phyloP scores from a whole-genome alignment of 1,140 invertebrate species.

The Trachelipus rathkii region DNA sequence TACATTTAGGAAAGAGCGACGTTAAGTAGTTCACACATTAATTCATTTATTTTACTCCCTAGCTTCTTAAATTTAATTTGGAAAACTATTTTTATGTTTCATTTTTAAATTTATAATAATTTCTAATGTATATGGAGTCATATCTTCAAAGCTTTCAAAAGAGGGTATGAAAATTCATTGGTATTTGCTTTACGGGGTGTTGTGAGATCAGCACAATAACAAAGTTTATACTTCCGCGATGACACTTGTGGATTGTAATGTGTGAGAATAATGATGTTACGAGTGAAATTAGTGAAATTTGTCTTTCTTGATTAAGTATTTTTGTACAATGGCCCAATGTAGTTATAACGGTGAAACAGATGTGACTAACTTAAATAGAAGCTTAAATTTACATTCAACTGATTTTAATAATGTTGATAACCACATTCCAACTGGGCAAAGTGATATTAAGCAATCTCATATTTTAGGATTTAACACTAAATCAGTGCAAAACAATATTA shows the following conservation, averaged over 20 bases:
- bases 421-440: not conserved
- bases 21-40: no score
- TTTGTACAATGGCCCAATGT: constrained; percentile 1
- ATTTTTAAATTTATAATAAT: no score
- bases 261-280: not conserved
- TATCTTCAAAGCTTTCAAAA: not conserved
- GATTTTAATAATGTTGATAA: not conserved
- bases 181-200: not conserved
- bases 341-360: not conserved
- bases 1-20: no score
- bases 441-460: not conserved
- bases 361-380: not conserved
- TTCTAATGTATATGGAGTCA: no score
- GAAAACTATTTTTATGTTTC: no score
- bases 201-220: not conserved
- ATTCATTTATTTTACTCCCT: no score
- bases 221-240: not conserved
- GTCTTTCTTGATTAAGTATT: not conserved
- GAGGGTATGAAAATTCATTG: not conserved
- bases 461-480: not conserved
- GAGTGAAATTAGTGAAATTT: not conserved
- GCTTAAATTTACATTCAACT: not conserved
- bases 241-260: constrained; percentile 9
- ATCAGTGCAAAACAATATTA: not conserved
- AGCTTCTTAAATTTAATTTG: no score